Conservation (phyloP, 2,888 invertebrate species). For the Petrophora chlorosata region DNA sequence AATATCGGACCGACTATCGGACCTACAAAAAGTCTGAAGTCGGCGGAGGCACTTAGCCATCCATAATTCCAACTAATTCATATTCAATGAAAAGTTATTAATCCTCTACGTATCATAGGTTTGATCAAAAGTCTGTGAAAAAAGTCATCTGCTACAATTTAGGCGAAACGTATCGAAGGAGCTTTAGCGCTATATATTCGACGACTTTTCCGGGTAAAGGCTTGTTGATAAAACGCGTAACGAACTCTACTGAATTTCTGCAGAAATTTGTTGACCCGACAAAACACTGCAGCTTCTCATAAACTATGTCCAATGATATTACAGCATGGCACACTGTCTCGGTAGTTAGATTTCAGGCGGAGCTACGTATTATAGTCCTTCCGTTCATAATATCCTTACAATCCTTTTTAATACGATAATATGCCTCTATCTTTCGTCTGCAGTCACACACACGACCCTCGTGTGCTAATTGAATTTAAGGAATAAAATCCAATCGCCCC, state of each 20-base stretch:
- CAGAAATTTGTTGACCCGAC: not conserved
- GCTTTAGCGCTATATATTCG: too few relatives aligned
- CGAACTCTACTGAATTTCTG: not conserved
- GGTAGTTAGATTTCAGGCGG: not conserved
- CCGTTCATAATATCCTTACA: conserved; percentile 59
- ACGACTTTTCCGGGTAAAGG: too few relatives aligned
- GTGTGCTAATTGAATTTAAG: conserved; percentile 85
- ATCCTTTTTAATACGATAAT: conserved; percentile 80
- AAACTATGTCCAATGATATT: not conserved
- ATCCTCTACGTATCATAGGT: too few relatives aligned
- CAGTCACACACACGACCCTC: conserved; percentile 82
- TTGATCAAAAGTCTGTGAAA: too few relatives aligned
- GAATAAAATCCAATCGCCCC: conserved; percentile 85
- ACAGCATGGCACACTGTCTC: not conserved
- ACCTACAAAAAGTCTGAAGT: too few relatives aligned
- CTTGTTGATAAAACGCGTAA: not conserved
- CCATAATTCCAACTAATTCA: too few relatives aligned
- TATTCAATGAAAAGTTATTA: too few relatives aligned
- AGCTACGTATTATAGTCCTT: conserved; percentile 42
- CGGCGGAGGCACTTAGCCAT: too few relatives aligned
- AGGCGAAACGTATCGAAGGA: too few relatives aligned
- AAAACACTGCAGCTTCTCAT: not conserved
- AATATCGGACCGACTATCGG: too few relatives aligned
- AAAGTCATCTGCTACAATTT: too few relatives aligned
- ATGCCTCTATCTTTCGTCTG: conserved; percentile 80